Evolutionary conservation across 2,888 invertebrate species (phyloP).

Genomic region (Amphipoea lucens): DNA sequence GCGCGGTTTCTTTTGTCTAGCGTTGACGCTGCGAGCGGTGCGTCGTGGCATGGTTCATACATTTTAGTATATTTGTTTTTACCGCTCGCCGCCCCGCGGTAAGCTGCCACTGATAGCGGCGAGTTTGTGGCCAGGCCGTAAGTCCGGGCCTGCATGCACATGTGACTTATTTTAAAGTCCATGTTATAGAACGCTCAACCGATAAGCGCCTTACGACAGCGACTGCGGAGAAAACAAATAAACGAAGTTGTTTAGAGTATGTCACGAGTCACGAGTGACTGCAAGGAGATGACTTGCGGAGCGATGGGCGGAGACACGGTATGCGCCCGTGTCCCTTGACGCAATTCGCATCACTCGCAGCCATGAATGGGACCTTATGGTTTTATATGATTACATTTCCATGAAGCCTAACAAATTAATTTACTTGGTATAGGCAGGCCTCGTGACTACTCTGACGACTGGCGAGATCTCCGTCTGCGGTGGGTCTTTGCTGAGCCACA

Average conservation of each 20-base stretch:
- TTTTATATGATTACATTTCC: background rate
- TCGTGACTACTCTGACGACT: slow-evolving; percentile 56
- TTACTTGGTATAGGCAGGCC: slow-evolving; percentile 57
- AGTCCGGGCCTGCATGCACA: too few species aligned
- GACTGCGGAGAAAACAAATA: background rate
- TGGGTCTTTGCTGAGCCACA: slow-evolving; percentile 60
- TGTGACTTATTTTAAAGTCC: background rate
- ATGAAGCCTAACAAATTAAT: background rate
- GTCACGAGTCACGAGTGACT: background rate
- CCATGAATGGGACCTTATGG: too few species aligned
- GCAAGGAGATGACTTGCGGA: too few species aligned
- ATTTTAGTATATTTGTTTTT: too few species aligned
- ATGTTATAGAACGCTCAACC: background rate
- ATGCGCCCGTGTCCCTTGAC: background rate
- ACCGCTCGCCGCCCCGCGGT: too few species aligned
- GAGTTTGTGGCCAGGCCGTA: too few species aligned
- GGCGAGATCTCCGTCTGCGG: slow-evolving; percentile 65
- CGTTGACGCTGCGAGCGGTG: too few species aligned
- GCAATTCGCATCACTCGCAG: background rate
- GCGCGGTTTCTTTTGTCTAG: too few species aligned
- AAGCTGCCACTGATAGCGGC: too few species aligned
- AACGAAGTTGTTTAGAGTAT: background rate
- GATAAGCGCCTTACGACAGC: background rate
- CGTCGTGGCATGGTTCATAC: too few species aligned
- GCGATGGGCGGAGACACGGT: background rate